These are phyloP conservation scores for Eupithecia insigniata DNA, from an alignment of 2,888 invertebrate species.

Conservation along the genomic window DNA sequence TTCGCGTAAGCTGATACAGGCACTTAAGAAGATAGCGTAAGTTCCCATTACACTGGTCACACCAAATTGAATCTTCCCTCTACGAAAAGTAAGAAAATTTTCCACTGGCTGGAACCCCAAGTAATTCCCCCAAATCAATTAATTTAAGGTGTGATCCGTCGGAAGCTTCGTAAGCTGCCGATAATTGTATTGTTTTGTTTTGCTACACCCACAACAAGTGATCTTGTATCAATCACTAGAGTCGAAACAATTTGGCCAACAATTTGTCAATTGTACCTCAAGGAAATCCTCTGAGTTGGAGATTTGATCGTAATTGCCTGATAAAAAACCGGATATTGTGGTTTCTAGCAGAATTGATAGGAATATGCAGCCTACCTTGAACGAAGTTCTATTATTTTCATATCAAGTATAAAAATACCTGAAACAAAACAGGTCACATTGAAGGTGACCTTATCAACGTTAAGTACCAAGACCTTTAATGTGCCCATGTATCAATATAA, in stretches of 20 bases:
- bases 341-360: neutral
- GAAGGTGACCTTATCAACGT: too few relatives aligned
- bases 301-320: slow-evolving; percentile 2
- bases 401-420: neutral
- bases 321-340: slow-evolving; percentile 9
- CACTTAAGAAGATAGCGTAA: slow-evolving; percentile 10
- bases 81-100: neutral
- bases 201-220: slow-evolving; percentile 46
- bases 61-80: neutral
- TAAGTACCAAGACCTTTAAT: neutral
- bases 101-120: slow-evolving; percentile 16
- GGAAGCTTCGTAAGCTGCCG: slow-evolving; percentile 49
- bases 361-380: neutral
- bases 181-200: slow-evolving; percentile 55
- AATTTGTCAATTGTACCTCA: slow-evolving; percentile 36
- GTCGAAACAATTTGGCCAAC: slow-evolving; percentile 31
- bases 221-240: slow-evolving; percentile 48
- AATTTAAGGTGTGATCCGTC: slow-evolving; percentile 58
- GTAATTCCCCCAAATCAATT: slow-evolving; percentile 54
- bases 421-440: neutral
- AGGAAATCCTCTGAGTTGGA: slow-evolving; percentile 12
- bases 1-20: slow-evolving; percentile 8
- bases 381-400: neutral
- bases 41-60: slow-evolving; percentile 7
- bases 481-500: neutral